A percentile compares a stretch with the other conserved stretches of the same genome.
These are phyloP conservation scores for Orgyia antiqua DNA, from an alignment of 2,888 invertebrate genomes.

Conservation along the genomic window DNA sequence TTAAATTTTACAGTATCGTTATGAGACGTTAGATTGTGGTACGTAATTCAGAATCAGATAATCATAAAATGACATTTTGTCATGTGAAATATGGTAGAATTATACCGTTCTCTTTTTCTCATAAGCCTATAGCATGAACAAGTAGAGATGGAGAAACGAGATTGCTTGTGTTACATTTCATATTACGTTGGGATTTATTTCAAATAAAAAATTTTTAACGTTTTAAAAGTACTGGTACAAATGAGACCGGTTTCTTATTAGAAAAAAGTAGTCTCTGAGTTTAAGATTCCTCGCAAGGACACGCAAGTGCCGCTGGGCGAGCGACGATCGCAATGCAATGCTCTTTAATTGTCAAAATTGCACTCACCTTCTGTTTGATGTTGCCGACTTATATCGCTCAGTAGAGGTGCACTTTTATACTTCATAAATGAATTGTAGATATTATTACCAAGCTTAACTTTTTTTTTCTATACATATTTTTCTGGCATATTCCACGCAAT, in stretches of 20 bases:
- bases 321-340: conserved; percentile 62
- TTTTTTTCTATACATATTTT: too few relatives aligned
- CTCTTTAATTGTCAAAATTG: conserved; percentile 76
- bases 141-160: conserved; percentile 3
- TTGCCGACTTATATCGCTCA: conserved; percentile 38
- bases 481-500: too few relatives aligned
- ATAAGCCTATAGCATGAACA: not conserved
- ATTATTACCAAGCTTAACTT: too few relatives aligned
- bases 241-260: conserved; percentile 52
- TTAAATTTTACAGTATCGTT: conserved; percentile 40
- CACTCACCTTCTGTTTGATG: conserved; percentile 51
- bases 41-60: conserved; percentile 33
- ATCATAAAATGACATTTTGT: conserved; percentile 31
- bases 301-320: conserved; percentile 36
- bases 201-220: conserved; percentile 16
- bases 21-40: conserved; percentile 27
- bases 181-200: conserved; percentile 25
- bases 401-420: conserved; percentile 3
- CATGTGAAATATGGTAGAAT: conserved; percentile 18
- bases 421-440: conserved; percentile 1
- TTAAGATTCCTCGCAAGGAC: conserved; percentile 71
- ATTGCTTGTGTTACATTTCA: conserved; percentile 9
- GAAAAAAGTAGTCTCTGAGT: conserved; percentile 45
- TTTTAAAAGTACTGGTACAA: conserved; percentile 33
- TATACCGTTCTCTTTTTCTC: conserved; percentile 5